Conservation (phyloP, 2,888 invertebrate species). For the Drosophila borborema region DNA sequence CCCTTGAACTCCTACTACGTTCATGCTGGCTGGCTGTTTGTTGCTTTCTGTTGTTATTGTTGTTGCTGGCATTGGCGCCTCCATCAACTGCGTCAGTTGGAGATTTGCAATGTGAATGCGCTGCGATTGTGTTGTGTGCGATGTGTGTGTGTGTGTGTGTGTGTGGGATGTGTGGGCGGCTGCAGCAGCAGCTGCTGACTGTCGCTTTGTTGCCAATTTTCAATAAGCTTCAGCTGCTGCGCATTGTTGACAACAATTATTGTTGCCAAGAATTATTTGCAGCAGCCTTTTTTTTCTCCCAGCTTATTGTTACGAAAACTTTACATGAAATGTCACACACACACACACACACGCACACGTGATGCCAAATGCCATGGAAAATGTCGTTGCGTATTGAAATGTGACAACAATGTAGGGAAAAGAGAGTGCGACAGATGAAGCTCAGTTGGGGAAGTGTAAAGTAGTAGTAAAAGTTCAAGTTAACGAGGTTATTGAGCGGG, state of each 20-base stretch:
- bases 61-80: constrained; percentile 64
- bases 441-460: too few species aligned
- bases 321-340: constrained; percentile 56
- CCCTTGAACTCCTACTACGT: constrained; percentile 17
- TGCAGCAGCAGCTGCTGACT: constrained; percentile 22
- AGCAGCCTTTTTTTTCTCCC: constrained; percentile 18
- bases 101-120: constrained; percentile 47
- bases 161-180: constrained; percentile 1
- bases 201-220: constrained; percentile 63
- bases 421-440: too few species aligned
- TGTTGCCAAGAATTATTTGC: constrained; percentile 51
- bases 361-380: constrained; percentile 47
- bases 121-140: constrained; percentile 19
- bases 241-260: constrained; percentile 49
- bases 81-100: constrained; percentile 45
- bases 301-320: constrained; percentile 39
- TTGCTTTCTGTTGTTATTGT: constrained; percentile 32
- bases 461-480: not conserved
- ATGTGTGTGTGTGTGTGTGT: not conserved
- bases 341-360: constrained; percentile 26
- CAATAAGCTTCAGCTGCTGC: constrained; percentile 54
- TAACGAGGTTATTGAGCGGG: not conserved
- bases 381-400: constrained; percentile 33
- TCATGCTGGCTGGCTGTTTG: constrained; percentile 19
- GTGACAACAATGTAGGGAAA: constrained; percentile 29